A percentile compares a stretch with the other conserved stretches of the same genome.
Conservation (phyloP, 2,113 vertebrate species). For the Caretta caretta region DNA sequence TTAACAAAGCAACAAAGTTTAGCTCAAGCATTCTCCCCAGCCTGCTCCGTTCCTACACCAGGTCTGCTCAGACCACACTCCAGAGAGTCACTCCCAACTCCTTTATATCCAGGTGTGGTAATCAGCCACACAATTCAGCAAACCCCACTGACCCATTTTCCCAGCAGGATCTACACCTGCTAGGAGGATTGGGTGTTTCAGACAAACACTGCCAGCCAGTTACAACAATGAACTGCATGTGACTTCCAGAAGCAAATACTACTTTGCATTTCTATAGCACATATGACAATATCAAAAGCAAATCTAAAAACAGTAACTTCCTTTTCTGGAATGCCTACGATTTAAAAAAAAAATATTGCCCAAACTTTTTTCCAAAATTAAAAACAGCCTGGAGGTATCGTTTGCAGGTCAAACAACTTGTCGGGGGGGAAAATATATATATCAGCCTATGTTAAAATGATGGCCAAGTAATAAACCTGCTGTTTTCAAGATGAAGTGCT, state of each 20-base stretch:
- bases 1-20: neutral
- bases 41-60: neutral
- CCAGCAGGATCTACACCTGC: neutral
- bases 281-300: neutral
- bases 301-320: neutral
- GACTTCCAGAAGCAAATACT: neutral
- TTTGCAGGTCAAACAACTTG: neutral
- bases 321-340: neutral
- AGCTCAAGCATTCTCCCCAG: neutral
- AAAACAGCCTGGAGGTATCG: neutral
- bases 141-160: rapidly evolving
- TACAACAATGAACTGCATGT: neutral
- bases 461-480: neutral
- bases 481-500: neutral
- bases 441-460: neutral
- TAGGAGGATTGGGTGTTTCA: neutral
- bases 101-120: neutral
- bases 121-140: neutral
- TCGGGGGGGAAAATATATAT: neutral
- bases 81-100: neutral
- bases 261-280: neutral
- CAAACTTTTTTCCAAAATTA: neutral
- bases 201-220: neutral
- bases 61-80: neutral
- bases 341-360: neutral